Percentiles rank a stretch among this genome's conserved stretches.
Evolutionary conservation across 2,113 vertebrate genomes (phyloP).

Genomic region (Elgaria multicarinata): DNA sequence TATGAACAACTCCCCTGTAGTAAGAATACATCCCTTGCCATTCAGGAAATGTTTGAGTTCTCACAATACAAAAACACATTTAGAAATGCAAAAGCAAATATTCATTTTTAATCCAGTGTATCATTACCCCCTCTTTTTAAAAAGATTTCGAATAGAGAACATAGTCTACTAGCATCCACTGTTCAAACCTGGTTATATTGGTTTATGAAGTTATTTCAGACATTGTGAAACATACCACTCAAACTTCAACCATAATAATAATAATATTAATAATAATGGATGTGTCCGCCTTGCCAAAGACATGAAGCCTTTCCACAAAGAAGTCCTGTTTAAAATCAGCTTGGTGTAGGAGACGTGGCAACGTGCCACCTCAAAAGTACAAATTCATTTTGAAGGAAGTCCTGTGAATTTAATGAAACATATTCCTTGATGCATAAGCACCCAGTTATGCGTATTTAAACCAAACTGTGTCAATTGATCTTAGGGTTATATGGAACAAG

Average conservation of each 20-base stretch:
- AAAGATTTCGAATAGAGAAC: background rate
- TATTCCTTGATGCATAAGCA: background rate
- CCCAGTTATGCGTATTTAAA: background rate
- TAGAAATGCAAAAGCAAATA: background rate
- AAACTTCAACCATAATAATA: background rate
- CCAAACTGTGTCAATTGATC: background rate
- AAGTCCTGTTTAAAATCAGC: background rate
- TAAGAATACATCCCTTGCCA: slow-evolving; percentile 12
- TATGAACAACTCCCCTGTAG: background rate
- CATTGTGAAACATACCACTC: background rate
- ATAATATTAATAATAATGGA: background rate
- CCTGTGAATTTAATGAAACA: background rate
- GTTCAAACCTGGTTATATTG: background rate
- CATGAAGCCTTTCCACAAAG: background rate
- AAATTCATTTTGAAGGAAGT: background rate
- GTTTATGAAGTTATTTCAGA: background rate
- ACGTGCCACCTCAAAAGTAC: background rate
- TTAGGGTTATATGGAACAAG: background rate
- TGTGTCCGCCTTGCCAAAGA: background rate
- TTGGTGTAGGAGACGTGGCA: background rate
- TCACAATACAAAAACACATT: slow-evolving; percentile 22
- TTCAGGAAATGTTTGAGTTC: slow-evolving; percentile 28
- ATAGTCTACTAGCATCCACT: background rate
- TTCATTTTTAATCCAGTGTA: background rate
- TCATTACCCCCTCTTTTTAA: background rate